These are phyloP conservation scores for Zaprionus obscuricornis DNA, from an alignment of 2,888 invertebrate genomes.

Conservation along the genomic window DNA sequence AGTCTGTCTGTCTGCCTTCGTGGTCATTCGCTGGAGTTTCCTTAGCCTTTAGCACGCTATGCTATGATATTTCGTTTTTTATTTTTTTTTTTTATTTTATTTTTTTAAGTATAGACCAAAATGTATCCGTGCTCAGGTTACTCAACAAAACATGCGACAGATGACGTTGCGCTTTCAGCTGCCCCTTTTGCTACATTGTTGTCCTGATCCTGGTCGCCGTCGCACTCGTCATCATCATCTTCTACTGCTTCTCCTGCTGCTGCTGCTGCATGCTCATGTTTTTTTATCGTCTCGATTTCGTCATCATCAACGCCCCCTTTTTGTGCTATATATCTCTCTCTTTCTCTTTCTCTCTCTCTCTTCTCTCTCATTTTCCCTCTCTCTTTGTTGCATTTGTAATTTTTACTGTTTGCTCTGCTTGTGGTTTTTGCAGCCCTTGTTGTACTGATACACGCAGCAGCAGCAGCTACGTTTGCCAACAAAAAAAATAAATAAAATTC, in stretches of 20 bases:
- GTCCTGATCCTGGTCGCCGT: no score
- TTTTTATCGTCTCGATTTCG: slow-evolving; percentile 61
- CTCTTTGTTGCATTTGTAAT: not conserved
- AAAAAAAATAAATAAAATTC: no score
- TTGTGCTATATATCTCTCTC: slow-evolving; percentile 22
- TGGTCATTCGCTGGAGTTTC: slow-evolving; percentile 28
- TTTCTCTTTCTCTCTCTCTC: not conserved
- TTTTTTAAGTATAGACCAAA: no score
- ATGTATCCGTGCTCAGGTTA: no score
- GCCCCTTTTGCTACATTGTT: not conserved
- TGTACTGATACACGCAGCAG: slow-evolving; percentile 16
- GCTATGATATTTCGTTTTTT: no score
- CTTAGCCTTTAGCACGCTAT: no score
- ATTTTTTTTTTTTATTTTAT: no score
- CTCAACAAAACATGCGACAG: slow-evolving; percentile 46
- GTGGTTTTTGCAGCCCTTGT: slow-evolving; percentile 11
- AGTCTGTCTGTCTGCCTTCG: no score
- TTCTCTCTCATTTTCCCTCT: not conserved
- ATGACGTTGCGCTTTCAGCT: slow-evolving; percentile 36
- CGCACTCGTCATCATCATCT: not conserved
- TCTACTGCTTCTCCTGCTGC: not conserved
- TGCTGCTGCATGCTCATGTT: not conserved
- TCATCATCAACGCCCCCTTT: slow-evolving; percentile 62
- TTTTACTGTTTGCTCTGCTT: slow-evolving; percentile 8
- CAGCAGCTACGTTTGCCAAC: no score